Conservation (phyloP, 2,888 invertebrate genomes). For the Pollenia griseotomentosa region DNA sequence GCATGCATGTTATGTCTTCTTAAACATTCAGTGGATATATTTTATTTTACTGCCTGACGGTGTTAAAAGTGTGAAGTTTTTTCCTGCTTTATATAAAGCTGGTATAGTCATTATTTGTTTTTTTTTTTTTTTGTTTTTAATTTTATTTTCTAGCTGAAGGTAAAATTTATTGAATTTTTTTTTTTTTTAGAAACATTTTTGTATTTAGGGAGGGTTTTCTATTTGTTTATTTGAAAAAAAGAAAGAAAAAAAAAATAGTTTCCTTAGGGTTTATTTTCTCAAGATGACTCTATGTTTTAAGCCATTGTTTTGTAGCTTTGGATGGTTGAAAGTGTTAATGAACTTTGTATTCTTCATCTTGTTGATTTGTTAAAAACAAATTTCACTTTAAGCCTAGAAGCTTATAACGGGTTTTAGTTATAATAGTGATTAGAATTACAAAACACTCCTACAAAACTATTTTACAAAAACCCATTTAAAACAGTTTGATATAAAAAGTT, state of each 20-base stretch:
- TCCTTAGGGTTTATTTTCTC: slow-evolving; percentile 25
- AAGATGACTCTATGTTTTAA: neutral
- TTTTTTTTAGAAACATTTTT: neutral
- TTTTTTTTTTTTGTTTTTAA: slow-evolving; percentile 31
- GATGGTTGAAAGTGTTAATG: slow-evolving; percentile 56
- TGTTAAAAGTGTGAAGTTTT: slow-evolving; percentile 70
- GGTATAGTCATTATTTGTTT: slow-evolving; percentile 8
- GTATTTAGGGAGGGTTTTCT: slow-evolving; percentile 15
- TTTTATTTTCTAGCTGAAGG: slow-evolving; percentile 60
- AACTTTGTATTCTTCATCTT: slow-evolving; percentile 21
- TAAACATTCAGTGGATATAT: slow-evolving; percentile 48
- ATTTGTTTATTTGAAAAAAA: neutral
- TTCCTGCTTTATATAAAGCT: slow-evolving; percentile 20
- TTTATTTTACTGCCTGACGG: slow-evolving; percentile 60
- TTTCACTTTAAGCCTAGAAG: slow-evolving; percentile 18
- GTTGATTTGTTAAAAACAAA: slow-evolving; percentile 17
- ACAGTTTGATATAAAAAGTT: neutral
- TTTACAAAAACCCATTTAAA: neutral
- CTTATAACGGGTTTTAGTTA: slow-evolving; percentile 31
- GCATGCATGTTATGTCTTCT: slow-evolving; percentile 28
- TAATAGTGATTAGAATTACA: neutral
- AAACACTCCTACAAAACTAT: slow-evolving; percentile 22
- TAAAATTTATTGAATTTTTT: slow-evolving; percentile 60
- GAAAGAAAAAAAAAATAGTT: neutral
- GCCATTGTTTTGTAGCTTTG: slow-evolving; percentile 1